A percentile compares a stretch with the other conserved stretches of the same genome.
Conservation (phyloP, 2,797 vertebrate genomes). For the Brotogeris chrysoptera region DNA sequence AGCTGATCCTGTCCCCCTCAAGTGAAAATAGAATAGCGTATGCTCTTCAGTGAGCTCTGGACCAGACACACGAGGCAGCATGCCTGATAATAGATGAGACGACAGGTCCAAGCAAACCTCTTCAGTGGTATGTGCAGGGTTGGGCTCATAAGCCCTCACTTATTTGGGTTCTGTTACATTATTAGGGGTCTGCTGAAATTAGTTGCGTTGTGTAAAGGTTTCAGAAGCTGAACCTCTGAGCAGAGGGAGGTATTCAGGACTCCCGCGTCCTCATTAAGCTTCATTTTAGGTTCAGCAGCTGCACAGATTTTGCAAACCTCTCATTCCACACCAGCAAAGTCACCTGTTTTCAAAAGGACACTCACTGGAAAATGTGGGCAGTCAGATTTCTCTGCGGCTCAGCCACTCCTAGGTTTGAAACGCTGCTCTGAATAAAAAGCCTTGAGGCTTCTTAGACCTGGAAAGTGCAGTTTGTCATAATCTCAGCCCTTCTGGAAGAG, state of each 20-base stretch:
- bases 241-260: background rate
- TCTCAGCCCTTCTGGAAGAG: background rate
- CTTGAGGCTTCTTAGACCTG: slow-evolving; percentile 3
- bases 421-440: background rate
- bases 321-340: slow-evolving; percentile 61
- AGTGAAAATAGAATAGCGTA: background rate
- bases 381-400: slow-evolving; percentile 12
- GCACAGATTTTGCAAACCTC: slow-evolving; percentile 2
- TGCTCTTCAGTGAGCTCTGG: background rate
- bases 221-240: background rate
- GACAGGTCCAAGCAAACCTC: background rate
- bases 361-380: slow-evolving; percentile 58
- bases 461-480: slow-evolving; percentile 20
- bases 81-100: background rate
- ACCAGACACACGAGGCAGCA: fast-evolving
- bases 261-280: background rate
- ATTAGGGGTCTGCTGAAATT: background rate
- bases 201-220: background rate
- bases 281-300: background rate
- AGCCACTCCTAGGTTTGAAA: slow-evolving; percentile 45
- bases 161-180: background rate
- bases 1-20: background rate
- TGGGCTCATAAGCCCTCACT: background rate
- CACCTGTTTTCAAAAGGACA: slow-evolving; percentile 55
- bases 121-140: background rate